A percentile compares a stretch with the other conserved stretches of the same genome.
Evolutionary conservation across 1,140 invertebrate species (phyloP).

Genomic region (honey bee (Apis mellifera)): Amel_HAv3.1 CM009931.2:18488001-18488500

Average conservation of each 20-base stretch:
- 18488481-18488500: background rate
- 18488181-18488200: background rate
- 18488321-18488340: background rate
- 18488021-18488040: too few relatives aligned
- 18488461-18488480: background rate
- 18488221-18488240: background rate
- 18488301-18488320: background rate
- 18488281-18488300: background rate
- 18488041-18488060: background rate
- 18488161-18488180: background rate
- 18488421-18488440: background rate
- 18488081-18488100: background rate
- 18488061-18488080: background rate
- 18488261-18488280: background rate
- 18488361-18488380: background rate
- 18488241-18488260: background rate
- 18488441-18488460: background rate
- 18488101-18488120: background rate
- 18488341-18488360: too few relatives aligned
- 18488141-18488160: background rate
- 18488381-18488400: background rate
- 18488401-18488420: background rate
- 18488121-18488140: background rate
- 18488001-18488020: too few relatives aligned
- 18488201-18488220: too few relatives aligned